Evolutionary conservation across 2,888 invertebrate species (phyloP).

Genomic region (Monopis laevigella): DNA sequence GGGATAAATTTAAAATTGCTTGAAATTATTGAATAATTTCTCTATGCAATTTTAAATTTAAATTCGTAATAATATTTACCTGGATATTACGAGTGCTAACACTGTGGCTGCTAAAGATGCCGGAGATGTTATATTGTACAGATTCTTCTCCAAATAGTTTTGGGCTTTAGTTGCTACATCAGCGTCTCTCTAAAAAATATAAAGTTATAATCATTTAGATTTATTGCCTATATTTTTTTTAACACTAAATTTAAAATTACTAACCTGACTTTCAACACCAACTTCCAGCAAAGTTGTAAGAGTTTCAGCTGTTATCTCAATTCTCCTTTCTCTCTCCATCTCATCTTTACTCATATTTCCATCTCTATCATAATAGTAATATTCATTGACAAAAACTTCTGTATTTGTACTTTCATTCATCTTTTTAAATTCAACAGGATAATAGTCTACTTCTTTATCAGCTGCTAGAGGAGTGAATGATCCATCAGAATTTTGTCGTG

Average conservation of each 20-base stretch:
- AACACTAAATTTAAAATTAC: background rate
- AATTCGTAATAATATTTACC: slow-evolving; percentile 33
- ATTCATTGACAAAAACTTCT: slow-evolving; percentile 52
- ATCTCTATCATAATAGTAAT: slow-evolving; percentile 59
- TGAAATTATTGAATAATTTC: too few species aligned
- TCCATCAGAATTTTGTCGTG: slow-evolving; percentile 68
- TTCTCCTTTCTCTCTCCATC: slow-evolving; percentile 61
- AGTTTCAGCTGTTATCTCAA: slow-evolving; percentile 72
- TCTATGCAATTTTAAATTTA: background rate
- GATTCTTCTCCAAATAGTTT: slow-evolving; percentile 64
- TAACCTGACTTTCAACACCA: slow-evolving; percentile 66
- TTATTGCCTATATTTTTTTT: too few species aligned
- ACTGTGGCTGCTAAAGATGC: slow-evolving; percentile 69
- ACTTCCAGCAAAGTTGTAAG: slow-evolving; percentile 69
- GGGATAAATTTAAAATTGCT: too few species aligned
- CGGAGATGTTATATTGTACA: slow-evolving; percentile 64
- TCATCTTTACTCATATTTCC: slow-evolving; percentile 59
- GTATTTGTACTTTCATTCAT: slow-evolving; percentile 35
- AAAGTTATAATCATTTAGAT: too few species aligned
- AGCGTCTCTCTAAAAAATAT: slow-evolving; percentile 49
- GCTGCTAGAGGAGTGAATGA: slow-evolving; percentile 68
- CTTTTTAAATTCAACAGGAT: slow-evolving; percentile 47
- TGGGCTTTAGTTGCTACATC: slow-evolving; percentile 62
- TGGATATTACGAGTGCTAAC: slow-evolving; percentile 64
- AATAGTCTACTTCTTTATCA: slow-evolving; percentile 65